A percentile compares a stretch with the other conserved stretches of the same genome.
phyloP scores from a whole-genome alignment of 1,140 invertebrate species.

The Drosophila kanapiae region DNA sequence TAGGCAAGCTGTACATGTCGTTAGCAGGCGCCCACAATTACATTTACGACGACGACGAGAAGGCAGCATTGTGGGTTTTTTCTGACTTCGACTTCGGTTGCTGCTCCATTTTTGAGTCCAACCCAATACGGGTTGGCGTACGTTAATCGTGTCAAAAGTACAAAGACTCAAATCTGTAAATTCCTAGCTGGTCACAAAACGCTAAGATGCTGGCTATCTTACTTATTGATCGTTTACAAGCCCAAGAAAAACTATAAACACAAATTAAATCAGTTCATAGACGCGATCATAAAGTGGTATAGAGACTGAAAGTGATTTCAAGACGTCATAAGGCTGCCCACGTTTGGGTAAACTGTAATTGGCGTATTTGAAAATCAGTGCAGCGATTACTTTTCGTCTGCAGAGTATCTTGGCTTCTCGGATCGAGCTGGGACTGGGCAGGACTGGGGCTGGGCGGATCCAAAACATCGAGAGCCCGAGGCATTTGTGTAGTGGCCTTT shows the following conservation, averaged over 20 bases:
- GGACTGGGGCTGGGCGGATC: conserved; percentile 23
- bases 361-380: conserved; percentile 31
- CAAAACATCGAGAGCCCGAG: neutral
- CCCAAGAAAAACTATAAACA: neutral
- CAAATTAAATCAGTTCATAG: neutral
- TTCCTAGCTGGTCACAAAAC: neutral
- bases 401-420: neutral
- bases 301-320: conserved; percentile 7
- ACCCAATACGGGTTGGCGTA: neutral
- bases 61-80: conserved; percentile 12
- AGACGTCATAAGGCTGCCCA: conserved; percentile 19
- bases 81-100: neutral
- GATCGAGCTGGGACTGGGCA: conserved; percentile 6
- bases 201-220: neutral
- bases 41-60: conserved; percentile 5
- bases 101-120: conserved; percentile 28
- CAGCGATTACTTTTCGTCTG: conserved; percentile 42
- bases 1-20: conserved; percentile 22
- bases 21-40: conserved; percentile 45
- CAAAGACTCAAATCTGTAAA: neutral
- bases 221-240: neutral
- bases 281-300: neutral
- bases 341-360: conserved; percentile 7
- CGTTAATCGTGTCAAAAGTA: neutral
- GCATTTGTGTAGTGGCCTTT: conserved; percentile 48